Base-by-base conservation (phyloP, 2,888 invertebrate genomes). In the Noctua pronuba region DNA sequence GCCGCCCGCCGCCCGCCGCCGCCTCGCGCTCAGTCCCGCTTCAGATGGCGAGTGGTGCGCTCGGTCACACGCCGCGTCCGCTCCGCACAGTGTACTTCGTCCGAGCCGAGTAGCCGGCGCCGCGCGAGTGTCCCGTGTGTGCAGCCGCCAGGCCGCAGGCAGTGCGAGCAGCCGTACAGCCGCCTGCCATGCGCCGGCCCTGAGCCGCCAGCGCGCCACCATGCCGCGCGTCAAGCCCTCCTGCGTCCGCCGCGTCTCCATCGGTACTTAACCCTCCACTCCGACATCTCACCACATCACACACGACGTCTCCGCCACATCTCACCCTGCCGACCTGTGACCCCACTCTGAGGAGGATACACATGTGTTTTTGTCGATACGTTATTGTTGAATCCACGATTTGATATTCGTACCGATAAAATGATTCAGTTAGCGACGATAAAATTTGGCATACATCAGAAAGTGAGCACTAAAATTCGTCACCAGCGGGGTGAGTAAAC, bases 371-470 rank as follows among this genome's bases (percentile, higher is more conserved):
- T 77, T 80, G 80, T 83, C 85, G 83, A 90, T 88, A 87, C 85
- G 86, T 88, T 86, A 76, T 78, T 86, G 88, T 89, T 87, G 81
- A 84, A 84, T 81, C 82, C 86, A 88, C 82, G 90, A 85, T 86
- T 89, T 79, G 88, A 89, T 86, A 88, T 80, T 88, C 86, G 87
- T 88, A 88, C 86, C 90, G 88, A 97, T 94, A 95, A 85, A 88
- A 97, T 97, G 97, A 97, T 97, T 97, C 97, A 97, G 96, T 97
- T 97, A 96, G 97, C 97, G 94, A 97, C 97, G 92, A 97, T 97
- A 92, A 97, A 97, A 97, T 97, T 97, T 95, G 97, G 97, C 96
- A 97, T 97, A 94, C 97, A 95, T 91, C 95, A 95, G 94, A 97
- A 96, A 96, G 96, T 96, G 95, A 94, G 94, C 95, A 95, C 94